Evolutionary conservation across 2,888 invertebrate genomes (phyloP).

Genomic region (Litoditis marina): DNA sequence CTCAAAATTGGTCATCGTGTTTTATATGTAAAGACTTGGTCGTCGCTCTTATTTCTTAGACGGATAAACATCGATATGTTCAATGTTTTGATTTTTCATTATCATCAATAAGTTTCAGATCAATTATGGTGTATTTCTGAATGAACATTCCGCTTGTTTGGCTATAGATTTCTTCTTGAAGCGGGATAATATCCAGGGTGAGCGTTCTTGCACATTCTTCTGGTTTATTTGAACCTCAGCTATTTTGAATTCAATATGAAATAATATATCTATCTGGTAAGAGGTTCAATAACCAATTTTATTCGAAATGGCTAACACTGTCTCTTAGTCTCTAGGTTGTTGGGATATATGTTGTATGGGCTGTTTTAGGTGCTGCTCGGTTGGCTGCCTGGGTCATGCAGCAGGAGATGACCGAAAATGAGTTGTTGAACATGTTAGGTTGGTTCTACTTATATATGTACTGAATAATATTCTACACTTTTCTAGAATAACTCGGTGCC

Average conservation of each 20-base stretch:
- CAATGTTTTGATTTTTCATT: slow-evolving; percentile 11
- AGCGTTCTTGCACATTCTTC: no score
- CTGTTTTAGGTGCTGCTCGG: slow-evolving; percentile 71
- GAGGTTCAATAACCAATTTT: no score
- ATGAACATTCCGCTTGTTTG: slow-evolving; percentile 76
- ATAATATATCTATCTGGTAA: no score
- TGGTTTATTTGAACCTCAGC: no score
- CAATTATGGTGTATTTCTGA: slow-evolving; percentile 87
- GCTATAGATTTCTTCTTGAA: slow-evolving; percentile 76
- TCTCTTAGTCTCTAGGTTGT: no score
- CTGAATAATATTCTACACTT: neutral
- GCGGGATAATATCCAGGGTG: slow-evolving; percentile 61
- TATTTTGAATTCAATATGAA: no score
- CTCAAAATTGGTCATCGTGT: no score
- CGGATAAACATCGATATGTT: no score
- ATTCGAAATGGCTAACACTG: no score
- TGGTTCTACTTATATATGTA: neutral
- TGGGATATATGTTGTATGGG: neutral
- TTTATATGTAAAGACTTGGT: no score
- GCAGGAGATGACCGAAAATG: slow-evolving; percentile 54
- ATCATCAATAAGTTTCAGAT: slow-evolving; percentile 62
- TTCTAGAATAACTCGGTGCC: neutral
- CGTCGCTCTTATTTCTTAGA: no score
- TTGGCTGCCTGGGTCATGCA: slow-evolving; percentile 79
- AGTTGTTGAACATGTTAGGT: slow-evolving; percentile 40